A percentile compares a stretch with the other conserved stretches of the same genome.
Evolutionary conservation across 2,888 invertebrate genomes (phyloP).

Genomic region (Lordiphosa andalusiaca): DNA sequence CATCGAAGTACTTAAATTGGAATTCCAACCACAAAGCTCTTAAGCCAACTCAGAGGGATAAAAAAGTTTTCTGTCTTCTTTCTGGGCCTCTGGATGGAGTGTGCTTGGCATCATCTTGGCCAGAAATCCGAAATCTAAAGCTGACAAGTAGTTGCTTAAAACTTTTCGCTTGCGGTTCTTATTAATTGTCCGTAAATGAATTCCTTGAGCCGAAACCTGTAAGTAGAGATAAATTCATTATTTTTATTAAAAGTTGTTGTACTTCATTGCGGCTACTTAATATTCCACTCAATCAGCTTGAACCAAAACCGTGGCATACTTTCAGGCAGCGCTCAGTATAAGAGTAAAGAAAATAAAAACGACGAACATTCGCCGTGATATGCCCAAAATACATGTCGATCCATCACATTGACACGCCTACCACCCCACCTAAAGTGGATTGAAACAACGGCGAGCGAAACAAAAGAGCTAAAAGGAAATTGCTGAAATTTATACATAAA

Average conservation of each 20-base stretch:
- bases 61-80: conserved; percentile 21
- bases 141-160: conserved; percentile 2
- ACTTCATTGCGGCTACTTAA: conserved; percentile 29
- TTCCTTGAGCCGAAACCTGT: conserved; percentile 24
- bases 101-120: conserved; percentile 22
- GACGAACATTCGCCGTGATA: not conserved
- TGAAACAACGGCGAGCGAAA: conserved; percentile 1
- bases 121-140: conserved; percentile 8
- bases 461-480: conserved; percentile 8
- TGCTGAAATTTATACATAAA: conserved; percentile 11
- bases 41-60: conserved; percentile 24
- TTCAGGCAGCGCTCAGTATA: conserved; percentile 20
- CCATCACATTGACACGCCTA: conserved; percentile 3
- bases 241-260: conserved; percentile 5
- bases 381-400: not conserved
- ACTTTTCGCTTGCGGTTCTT: conserved; percentile 19
- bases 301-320: conserved; percentile 41
- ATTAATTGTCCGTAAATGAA: conserved; percentile 22
- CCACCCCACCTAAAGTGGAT: not conserved
- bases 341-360: conserved; percentile 2
- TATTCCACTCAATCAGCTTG: not conserved
- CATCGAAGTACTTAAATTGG: conserved; percentile 53
- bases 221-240: conserved; percentile 20
- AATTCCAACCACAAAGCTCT: conserved; percentile 16
- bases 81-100: conserved; percentile 3